Evolutionary conservation across 2,888 invertebrate genomes (phyloP).

Genomic region (Mythimna albipuncta): DNA sequence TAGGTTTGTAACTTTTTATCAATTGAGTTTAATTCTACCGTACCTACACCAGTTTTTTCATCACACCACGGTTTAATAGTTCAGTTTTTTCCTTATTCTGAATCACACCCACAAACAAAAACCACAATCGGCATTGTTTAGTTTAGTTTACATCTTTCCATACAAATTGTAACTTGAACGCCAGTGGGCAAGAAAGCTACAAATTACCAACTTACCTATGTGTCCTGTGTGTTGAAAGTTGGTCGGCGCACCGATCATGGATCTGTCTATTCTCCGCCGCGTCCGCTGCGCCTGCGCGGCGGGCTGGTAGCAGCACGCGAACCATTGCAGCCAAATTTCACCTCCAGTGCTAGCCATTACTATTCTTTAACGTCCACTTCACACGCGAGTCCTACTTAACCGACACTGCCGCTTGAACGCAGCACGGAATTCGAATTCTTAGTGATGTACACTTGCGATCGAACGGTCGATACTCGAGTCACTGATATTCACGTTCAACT

Average conservation of each 20-base stretch:
- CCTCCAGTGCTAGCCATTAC: conserved; percentile 93
- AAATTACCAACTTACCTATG: conserved; percentile 80
- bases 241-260: conserved; percentile 98
- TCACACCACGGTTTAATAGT: not conserved
- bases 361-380: conserved; percentile 76
- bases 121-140: no score
- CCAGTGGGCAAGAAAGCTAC: conserved; percentile 13
- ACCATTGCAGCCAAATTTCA: conserved; percentile 97
- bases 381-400: conserved; percentile 67
- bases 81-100: conserved; percentile 5
- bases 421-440: conserved; percentile 61
- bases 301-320: conserved; percentile 97
- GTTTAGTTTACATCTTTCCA: not conserved
- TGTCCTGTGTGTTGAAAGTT: conserved; percentile 98
- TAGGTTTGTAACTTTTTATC: conserved; percentile 14
- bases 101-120: not conserved
- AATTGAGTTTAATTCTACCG: conserved; percentile 4
- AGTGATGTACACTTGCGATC: conserved; percentile 65
- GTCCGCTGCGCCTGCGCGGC: conserved; percentile 93
- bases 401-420: conserved; percentile 66
- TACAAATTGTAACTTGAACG: conserved; percentile 1
- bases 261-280: conserved; percentile 95
- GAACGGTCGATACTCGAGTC: conserved; percentile 68
- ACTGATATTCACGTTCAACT: conserved; percentile 62
- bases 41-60: conserved; percentile 1